These are phyloP conservation scores for Drosophila sp. DNA, from an alignment of 1,140 invertebrate genomes.

Conservation along the genomic window DNA sequence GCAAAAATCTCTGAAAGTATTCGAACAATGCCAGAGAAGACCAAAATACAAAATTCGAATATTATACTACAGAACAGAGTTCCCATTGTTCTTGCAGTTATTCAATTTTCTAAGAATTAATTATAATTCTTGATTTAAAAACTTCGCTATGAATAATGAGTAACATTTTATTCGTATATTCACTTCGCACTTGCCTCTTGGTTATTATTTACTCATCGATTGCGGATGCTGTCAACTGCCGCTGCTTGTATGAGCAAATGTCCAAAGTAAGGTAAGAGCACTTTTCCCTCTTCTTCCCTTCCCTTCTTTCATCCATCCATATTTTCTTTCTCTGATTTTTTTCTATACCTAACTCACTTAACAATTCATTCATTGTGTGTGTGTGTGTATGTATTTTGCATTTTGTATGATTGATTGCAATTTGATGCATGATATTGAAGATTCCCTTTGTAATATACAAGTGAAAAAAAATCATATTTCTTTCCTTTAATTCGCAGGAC, in stretches of 20 bases:
- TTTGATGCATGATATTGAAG: slow-evolving; percentile 60
- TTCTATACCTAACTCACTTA: slow-evolving; percentile 22
- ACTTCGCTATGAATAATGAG: background rate
- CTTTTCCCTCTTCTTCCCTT: background rate
- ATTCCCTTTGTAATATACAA: slow-evolving; percentile 19
- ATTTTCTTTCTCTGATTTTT: background rate
- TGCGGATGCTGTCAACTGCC: slow-evolving; percentile 37
- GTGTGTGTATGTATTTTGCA: slow-evolving; percentile 45
- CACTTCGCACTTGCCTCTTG: background rate
- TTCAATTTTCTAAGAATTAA: too few species aligned
- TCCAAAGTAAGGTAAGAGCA: slow-evolving; percentile 22
- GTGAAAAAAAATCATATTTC: too few species aligned
- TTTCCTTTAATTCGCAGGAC: too few species aligned
- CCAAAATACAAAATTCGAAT: too few species aligned
- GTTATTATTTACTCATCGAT: slow-evolving; percentile 45
- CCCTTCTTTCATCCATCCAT: background rate
- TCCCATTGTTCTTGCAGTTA: too few species aligned
- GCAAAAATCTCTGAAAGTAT: slow-evolving; percentile 6
- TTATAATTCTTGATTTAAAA: too few species aligned
- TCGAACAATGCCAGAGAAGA: slow-evolving; percentile 15
- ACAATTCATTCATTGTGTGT: slow-evolving; percentile 1
- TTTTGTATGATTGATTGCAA: slow-evolving; percentile 69
- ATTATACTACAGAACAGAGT: too few species aligned
- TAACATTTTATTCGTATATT: background rate
- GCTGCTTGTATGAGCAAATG: slow-evolving; percentile 12